Conservation (phyloP, 2,888 invertebrate species). For the Meandrusa payeni region DNA sequence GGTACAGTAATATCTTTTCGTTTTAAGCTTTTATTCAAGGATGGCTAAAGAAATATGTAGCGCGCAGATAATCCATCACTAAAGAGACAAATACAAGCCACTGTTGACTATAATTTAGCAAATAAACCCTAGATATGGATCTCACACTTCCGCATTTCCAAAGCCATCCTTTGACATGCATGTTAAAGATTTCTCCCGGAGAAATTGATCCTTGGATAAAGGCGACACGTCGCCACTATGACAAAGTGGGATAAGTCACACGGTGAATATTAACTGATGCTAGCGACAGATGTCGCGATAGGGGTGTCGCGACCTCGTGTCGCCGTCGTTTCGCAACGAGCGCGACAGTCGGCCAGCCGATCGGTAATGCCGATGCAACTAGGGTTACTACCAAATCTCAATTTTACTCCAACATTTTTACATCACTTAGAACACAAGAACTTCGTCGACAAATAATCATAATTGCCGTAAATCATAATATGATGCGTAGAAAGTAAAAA, state of each 20-base stretch:
- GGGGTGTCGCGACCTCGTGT: constrained; percentile 33
- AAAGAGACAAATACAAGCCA: too few species aligned
- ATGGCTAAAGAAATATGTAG: too few species aligned
- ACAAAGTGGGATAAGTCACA: constrained; percentile 31
- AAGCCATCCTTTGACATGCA: constrained; percentile 11
- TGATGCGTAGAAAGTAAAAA: too few species aligned
- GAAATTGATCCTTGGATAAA: constrained; percentile 44
- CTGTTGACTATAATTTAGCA: too few species aligned
- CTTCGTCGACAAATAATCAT: too few species aligned
- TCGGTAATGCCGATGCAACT: constrained; percentile 7
- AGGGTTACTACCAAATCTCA: not conserved
- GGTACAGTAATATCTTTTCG: too few species aligned
- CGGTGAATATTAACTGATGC: constrained; percentile 51
- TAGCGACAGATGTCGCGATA: constrained; percentile 43
- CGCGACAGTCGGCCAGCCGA: constrained; percentile 21
- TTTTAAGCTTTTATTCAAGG: too few species aligned
- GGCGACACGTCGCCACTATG: constrained; percentile 29
- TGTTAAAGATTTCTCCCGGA: constrained; percentile 34
- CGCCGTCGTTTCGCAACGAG: constrained; percentile 25
- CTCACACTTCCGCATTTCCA: not conserved
- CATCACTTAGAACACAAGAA: too few species aligned
- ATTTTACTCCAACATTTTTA: too few species aligned
- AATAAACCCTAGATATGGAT: too few species aligned
- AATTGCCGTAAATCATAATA: too few species aligned
- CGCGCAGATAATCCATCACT: too few species aligned